Conservation (phyloP, 1,140 invertebrate genomes). For the Platorchestia sp. region DNA sequence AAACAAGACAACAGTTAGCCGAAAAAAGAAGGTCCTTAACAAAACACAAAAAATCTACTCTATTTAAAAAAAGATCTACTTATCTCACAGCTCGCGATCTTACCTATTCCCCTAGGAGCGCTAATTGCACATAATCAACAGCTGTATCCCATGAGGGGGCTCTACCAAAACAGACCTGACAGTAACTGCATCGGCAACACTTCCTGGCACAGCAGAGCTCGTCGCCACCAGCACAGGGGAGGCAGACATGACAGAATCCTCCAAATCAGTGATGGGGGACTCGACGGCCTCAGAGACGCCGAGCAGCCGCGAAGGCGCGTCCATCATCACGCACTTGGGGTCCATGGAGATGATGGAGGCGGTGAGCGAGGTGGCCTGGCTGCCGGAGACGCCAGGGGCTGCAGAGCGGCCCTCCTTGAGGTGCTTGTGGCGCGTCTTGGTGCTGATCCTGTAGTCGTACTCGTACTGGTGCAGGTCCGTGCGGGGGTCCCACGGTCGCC, state of each 20-base stretch:
- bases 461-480: constrained; percentile 89
- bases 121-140: too few relatives aligned
- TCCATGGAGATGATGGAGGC: constrained; percentile 37
- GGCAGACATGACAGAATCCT: background rate
- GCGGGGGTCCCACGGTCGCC: constrained; percentile 85
- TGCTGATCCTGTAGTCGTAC: constrained; percentile 74
- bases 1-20: too few relatives aligned
- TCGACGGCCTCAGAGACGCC: constrained; percentile 18
- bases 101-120: too few relatives aligned
- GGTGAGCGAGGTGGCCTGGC: constrained; percentile 37
- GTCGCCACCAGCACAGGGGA: background rate
- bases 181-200: background rate
- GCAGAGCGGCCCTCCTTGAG: background rate
- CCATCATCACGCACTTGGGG: constrained; percentile 39
- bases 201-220: background rate
- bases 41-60: too few relatives aligned
- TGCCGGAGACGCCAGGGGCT: constrained; percentile 3
- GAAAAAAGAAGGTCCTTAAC: too few relatives aligned
- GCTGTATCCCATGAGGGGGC: too few relatives aligned
- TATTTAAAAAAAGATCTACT: too few relatives aligned
- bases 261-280: background rate
- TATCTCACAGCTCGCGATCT: too few relatives aligned
- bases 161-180: constrained; percentile 26
- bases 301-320: background rate
- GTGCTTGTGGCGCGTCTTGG: constrained; percentile 70